Evolutionary conservation across 2,888 invertebrate species (phyloP).

Genomic region (Drosophila neotestacea): DNA sequence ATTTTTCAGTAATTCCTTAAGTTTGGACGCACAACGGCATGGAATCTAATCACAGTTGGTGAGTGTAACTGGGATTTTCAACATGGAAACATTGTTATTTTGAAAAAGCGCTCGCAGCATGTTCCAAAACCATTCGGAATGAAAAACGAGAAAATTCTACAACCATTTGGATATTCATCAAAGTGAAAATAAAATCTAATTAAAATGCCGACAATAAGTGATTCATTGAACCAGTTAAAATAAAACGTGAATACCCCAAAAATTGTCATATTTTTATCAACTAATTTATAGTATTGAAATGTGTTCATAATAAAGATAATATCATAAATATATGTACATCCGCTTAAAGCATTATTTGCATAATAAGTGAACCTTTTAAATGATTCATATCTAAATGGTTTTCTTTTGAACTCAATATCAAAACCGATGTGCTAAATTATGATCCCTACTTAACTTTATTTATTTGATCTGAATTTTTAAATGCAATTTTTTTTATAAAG

Average conservation of each 20-base stretch:
- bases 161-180: background rate
- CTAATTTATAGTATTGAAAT: conserved; percentile 3
- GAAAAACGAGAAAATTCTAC: conserved; percentile 1
- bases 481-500: conserved; percentile 19
- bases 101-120: conserved; percentile 40
- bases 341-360: conserved; percentile 30
- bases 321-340: conserved; percentile 42
- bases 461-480: conserved; percentile 17
- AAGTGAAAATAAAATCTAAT: conserved; percentile 8
- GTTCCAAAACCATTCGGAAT: background rate
- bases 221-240: conserved; percentile 32
- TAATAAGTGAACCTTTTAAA: conserved; percentile 28
- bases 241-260: conserved; percentile 19
- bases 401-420: conserved; percentile 26
- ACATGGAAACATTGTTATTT: conserved; percentile 74
- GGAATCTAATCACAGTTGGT: conserved; percentile 84
- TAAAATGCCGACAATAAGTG: conserved; percentile 8
- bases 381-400: conserved; percentile 33
- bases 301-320: conserved; percentile 32
- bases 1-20: conserved; percentile 84
- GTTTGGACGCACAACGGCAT: conserved; percentile 77
- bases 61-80: conserved; percentile 84
- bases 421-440: conserved; percentile 17
- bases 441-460: conserved; percentile 30
- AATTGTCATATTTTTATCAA: conserved; percentile 5